phyloP scores from a whole-genome alignment of 1,140 invertebrate genomes.

The Tribolium madens region DNA sequence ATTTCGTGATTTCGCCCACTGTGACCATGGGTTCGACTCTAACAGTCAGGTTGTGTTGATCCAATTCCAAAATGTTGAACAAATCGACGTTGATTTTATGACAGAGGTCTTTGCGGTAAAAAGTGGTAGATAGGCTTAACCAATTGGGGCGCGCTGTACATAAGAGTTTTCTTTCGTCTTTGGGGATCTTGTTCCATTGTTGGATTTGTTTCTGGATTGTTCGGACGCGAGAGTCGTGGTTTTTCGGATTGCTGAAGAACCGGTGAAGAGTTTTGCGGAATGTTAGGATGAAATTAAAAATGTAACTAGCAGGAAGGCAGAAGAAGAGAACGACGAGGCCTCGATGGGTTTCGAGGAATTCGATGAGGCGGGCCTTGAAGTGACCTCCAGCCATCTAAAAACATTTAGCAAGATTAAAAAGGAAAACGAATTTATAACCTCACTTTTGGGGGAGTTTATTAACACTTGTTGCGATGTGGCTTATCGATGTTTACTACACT shows the following conservation, averaged over 20 bases:
- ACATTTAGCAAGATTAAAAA: not conserved
- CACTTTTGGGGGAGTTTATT: not conserved
- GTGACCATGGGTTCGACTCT: conserved; percentile 68
- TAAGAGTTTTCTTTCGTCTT: conserved; percentile 68
- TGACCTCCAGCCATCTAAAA: conserved; percentile 12
- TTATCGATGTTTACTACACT: not conserved
- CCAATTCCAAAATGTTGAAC: conserved; percentile 69
- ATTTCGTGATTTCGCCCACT: conserved; percentile 69
- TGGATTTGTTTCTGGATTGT: conserved; percentile 72
- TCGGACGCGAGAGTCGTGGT: conserved; percentile 71
- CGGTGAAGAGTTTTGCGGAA: conserved; percentile 66
- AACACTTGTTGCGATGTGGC: not conserved
- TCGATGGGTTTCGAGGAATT: conserved; percentile 74
- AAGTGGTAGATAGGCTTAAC: conserved; percentile 76
- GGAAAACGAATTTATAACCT: conserved; percentile 1
- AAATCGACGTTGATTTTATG: conserved; percentile 73
- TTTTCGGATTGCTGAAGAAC: conserved; percentile 65
- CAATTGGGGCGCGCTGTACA: conserved; percentile 78
- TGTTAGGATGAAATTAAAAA: conserved; percentile 71
- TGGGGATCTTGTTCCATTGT: conserved; percentile 71
- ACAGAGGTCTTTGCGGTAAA: conserved; percentile 74
- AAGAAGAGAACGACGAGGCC: conserved; percentile 75
- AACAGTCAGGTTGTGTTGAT: conserved; percentile 67
- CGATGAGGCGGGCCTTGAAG: conserved; percentile 64
- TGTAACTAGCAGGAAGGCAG: conserved; percentile 75